These are phyloP conservation scores for Steatornis caripensis DNA, from an alignment of 2,113 vertebrate genomes.

Conservation along the genomic window DNA sequence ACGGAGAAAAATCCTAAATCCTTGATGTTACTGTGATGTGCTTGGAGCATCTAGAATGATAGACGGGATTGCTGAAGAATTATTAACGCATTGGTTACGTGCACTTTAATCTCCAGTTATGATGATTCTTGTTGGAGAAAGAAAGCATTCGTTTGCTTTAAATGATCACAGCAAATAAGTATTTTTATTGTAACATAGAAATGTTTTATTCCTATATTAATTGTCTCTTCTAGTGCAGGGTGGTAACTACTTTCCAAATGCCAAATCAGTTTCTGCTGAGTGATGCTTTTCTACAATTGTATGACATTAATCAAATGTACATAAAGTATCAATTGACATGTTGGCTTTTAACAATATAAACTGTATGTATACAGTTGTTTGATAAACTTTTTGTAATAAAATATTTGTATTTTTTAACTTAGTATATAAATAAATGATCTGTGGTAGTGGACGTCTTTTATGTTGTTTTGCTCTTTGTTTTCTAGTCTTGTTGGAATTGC, in stretches of 20 bases:
- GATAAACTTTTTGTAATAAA: slow-evolving; percentile 81
- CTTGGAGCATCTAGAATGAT: slow-evolving; percentile 6
- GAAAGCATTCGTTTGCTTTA: slow-evolving; percentile 57
- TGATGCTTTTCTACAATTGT: slow-evolving; percentile 62
- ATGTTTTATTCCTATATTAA: slow-evolving; percentile 56
- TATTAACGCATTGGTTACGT: slow-evolving; percentile 58
- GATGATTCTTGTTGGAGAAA: slow-evolving; percentile 33
- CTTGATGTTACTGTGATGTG: slow-evolving; percentile 8
- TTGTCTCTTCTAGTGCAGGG: slow-evolving; percentile 37
- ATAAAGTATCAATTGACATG: slow-evolving; percentile 56
- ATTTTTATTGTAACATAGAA: slow-evolving; percentile 61
- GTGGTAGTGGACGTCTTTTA: slow-evolving; percentile 58
- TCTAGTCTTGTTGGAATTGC: neutral
- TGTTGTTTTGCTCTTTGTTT: neutral
- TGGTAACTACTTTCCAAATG: slow-evolving; percentile 67
- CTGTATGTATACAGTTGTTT: slow-evolving; percentile 74
- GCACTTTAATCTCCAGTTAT: slow-evolving; percentile 76
- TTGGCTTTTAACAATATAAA: slow-evolving; percentile 70
- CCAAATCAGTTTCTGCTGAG: slow-evolving; percentile 66
- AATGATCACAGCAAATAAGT: slow-evolving; percentile 55
- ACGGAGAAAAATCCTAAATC: neutral
- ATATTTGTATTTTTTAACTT: slow-evolving; percentile 80
- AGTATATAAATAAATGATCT: slow-evolving; percentile 75
- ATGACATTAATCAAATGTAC: slow-evolving; percentile 66
- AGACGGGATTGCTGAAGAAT: slow-evolving; percentile 42